Conservation (phyloP, 2,797 vertebrate genomes). For the Typhlichthys eigenmanni region DNA sequence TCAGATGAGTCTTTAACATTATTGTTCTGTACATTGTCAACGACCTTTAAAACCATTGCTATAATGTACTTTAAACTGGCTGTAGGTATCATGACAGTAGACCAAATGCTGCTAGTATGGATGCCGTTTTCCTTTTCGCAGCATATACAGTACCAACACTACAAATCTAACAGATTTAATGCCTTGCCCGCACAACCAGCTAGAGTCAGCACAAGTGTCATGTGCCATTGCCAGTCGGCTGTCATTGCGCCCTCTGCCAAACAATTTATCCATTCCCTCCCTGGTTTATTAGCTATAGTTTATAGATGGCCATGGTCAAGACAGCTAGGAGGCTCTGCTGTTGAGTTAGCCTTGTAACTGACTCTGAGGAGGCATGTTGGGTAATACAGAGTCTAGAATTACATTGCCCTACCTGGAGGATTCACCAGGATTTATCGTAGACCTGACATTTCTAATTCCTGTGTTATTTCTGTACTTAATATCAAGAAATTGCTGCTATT, state of each 20-base stretch:
- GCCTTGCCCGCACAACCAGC: conserved; percentile 54
- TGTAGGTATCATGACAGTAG: conserved; percentile 9
- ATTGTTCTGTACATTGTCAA: conserved; percentile 29
- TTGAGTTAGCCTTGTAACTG: conserved; percentile 72
- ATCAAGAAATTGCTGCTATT: background rate
- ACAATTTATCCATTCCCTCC: conserved; percentile 66
- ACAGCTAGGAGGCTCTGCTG: conserved; percentile 60
- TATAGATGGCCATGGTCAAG: conserved; percentile 56
- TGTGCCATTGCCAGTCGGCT: conserved; percentile 68
- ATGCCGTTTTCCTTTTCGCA: conserved; percentile 55
- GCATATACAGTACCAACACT: conserved; percentile 47
- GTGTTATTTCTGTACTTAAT: background rate
- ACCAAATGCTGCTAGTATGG: conserved; percentile 29
- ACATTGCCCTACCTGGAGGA: conserved; percentile 14
- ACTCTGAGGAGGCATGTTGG: conserved; percentile 54
- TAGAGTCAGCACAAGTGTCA: conserved; percentile 79
- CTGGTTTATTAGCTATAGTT: conserved; percentile 78
- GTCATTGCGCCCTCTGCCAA: conserved; percentile 66
- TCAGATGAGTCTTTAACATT: conserved; percentile 53
- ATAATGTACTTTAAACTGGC: conserved; percentile 17
- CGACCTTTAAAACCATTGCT: conserved; percentile 1
- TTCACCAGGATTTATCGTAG: conserved; percentile 22
- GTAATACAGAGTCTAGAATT: conserved; percentile 57
- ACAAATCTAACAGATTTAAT: conserved; percentile 80
- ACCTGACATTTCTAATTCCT: background rate